Conservation (phyloP, 2,888 invertebrate species). For the Agrochola macilenta region DNA sequence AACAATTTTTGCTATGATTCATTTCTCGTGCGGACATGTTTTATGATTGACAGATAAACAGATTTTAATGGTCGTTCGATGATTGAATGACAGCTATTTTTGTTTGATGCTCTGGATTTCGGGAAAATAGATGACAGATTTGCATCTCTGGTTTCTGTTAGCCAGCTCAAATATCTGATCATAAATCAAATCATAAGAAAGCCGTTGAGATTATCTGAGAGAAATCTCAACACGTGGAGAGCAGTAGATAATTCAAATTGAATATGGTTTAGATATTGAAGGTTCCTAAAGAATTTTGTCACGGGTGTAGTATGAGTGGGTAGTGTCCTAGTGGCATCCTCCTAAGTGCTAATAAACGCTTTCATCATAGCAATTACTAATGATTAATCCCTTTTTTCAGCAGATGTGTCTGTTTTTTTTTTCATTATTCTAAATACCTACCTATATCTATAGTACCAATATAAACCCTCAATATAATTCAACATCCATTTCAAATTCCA, state of each 20-base stretch:
- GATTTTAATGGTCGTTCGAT: not conserved
- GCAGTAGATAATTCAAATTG: not conserved
- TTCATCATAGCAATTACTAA: not conserved
- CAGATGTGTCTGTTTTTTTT: no score
- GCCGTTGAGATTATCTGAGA: not conserved
- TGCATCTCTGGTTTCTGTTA: conserved; percentile 2
- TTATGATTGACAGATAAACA: conserved; percentile 32
- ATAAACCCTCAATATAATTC: not conserved
- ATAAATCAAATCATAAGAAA: not conserved
- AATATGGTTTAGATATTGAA: not conserved
- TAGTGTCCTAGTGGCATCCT: not conserved
- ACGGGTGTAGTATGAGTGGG: no score
- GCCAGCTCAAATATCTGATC: not conserved
- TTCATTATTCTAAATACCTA: not conserved
- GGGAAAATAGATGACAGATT: not conserved
- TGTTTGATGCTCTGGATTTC: conserved; percentile 7
- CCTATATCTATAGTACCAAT: not conserved
- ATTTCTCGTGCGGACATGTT: conserved; percentile 30
- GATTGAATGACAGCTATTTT: conserved; percentile 21
- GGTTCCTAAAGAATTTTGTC: not conserved
- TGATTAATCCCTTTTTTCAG: not conserved
- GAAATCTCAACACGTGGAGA: no score
- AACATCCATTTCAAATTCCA: conserved; percentile 70
- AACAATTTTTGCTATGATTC: conserved; percentile 39
- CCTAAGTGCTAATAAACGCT: not conserved